Percentiles rank a stretch among this genome's conserved stretches.
phyloP scores from a whole-genome alignment of 2,113 vertebrate species.

The Sebastes schlegelii region DNA sequence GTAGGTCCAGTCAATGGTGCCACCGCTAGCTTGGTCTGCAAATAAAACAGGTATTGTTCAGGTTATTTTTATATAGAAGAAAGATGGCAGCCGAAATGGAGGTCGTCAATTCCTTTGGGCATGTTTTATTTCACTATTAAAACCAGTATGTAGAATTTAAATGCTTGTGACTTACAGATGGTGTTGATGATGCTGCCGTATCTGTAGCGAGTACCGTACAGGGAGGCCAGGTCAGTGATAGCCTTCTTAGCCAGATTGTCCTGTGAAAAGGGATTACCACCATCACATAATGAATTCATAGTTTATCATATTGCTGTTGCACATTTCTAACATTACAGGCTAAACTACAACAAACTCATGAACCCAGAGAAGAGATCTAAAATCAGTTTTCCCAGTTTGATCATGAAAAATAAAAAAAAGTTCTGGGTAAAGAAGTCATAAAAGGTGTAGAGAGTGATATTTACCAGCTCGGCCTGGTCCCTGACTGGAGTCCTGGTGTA shows the following conservation, averaged over 20 bases:
- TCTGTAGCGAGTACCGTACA: constrained; percentile 87
- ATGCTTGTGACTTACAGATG: constrained; percentile 87
- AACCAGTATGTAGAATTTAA: background rate
- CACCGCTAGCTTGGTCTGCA: constrained; percentile 91
- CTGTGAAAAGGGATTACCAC: constrained; percentile 72
- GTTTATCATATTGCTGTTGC: background rate
- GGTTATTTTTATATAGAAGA: background rate
- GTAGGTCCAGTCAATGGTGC: constrained; percentile 93
- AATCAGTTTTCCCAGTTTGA: background rate
- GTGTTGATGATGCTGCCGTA: constrained; percentile 92
- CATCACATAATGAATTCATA: background rate
- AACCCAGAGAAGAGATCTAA: background rate
- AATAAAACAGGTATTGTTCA: background rate
- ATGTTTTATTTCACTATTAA: background rate
- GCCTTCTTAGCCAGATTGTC: constrained; percentile 86
- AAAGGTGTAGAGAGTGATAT: constrained; percentile 4
- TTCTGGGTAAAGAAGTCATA: background rate
- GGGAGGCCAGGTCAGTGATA: constrained; percentile 84
- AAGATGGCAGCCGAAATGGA: background rate
- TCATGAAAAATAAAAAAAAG: background rate
- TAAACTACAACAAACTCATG: background rate
- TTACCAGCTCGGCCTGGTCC: constrained; percentile 89
- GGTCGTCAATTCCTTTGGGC: background rate
- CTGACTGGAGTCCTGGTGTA: constrained; percentile 77
- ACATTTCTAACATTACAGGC: background rate